These are phyloP conservation scores for Vollenhovia emeryi DNA, from an alignment of 1,140 invertebrate genomes.

Conservation along the genomic window DNA sequence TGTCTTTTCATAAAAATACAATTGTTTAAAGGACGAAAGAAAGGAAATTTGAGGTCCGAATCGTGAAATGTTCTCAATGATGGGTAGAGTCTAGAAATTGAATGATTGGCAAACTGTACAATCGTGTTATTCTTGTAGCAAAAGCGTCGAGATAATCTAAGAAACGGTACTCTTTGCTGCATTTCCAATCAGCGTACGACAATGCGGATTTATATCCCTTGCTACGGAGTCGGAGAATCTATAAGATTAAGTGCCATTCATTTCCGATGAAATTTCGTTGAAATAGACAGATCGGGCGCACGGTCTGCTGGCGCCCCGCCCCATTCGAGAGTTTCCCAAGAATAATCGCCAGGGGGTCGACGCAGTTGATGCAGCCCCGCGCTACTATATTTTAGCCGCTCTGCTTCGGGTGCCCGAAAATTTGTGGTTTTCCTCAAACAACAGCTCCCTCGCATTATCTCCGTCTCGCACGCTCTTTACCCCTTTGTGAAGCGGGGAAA, in stretches of 20 bases:
- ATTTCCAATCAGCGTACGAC: background rate
- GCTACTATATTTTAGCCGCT: slow-evolving; percentile 28
- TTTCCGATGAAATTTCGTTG: background rate
- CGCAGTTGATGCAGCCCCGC: background rate
- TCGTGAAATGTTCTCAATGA: background rate
- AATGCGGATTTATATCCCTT: background rate
- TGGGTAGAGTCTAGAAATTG: background rate
- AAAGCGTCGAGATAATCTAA: background rate
- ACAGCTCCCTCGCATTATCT: slow-evolving; percentile 65
- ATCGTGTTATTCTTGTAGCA: background rate
- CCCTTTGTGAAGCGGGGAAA: slow-evolving; percentile 31
- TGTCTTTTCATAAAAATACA: background rate
- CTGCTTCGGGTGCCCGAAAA: slow-evolving; percentile 48
- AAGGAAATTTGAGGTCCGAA: background rate
- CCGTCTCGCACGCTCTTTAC: slow-evolving; percentile 43
- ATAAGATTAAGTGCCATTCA: background rate
- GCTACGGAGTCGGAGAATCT: background rate
- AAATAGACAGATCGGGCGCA: slow-evolving; percentile 3
- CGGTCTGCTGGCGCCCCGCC: slow-evolving; percentile 10
- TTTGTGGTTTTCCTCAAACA: slow-evolving; percentile 69
- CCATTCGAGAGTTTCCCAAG: slow-evolving; percentile 74
- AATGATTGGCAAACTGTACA: background rate
- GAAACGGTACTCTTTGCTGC: background rate
- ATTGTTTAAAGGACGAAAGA: background rate
- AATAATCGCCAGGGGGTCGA: slow-evolving; percentile 76